These are phyloP conservation scores for Neoascia interrupta DNA, from an alignment of 2,888 invertebrate genomes.

Conservation along the genomic window DNA sequence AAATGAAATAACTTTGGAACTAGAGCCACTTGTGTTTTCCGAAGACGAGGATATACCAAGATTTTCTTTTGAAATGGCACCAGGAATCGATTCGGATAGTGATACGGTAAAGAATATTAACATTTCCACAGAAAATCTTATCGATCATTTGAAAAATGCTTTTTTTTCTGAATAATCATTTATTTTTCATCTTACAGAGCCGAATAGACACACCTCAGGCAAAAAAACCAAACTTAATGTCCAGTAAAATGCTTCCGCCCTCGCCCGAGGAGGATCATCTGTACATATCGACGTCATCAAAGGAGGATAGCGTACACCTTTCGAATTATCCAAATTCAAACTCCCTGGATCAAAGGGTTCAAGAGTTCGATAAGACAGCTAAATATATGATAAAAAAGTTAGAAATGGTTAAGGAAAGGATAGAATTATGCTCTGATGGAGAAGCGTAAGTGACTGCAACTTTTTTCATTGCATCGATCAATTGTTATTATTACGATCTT, in stretches of 20 bases:
- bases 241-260: slow-evolving; percentile 74
- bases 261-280: slow-evolving; percentile 76
- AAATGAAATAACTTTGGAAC: slow-evolving; percentile 81
- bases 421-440: slow-evolving; percentile 76
- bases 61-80: slow-evolving; percentile 79
- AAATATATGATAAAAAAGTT: slow-evolving; percentile 79
- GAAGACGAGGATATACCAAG: slow-evolving; percentile 82
- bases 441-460: slow-evolving; percentile 73
- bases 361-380: slow-evolving; percentile 78
- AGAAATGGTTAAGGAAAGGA: slow-evolving; percentile 77
- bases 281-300: slow-evolving; percentile 74
- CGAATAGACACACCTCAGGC: slow-evolving; percentile 78
- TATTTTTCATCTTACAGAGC: slow-evolving; percentile 73
- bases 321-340: slow-evolving; percentile 70
- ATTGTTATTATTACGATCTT: neutral
- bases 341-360: slow-evolving; percentile 77
- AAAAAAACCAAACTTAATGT: slow-evolving; percentile 76
- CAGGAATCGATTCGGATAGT: slow-evolving; percentile 79
- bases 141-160: neutral
- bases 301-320: slow-evolving; percentile 68
- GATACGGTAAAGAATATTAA: slow-evolving; percentile 77
- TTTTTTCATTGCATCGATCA: slow-evolving; percentile 2
- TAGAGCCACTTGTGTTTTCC: slow-evolving; percentile 82
- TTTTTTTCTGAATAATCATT: too few species aligned
- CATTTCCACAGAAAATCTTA: slow-evolving; percentile 2